phyloP scores from a whole-genome alignment of 2,888 invertebrate genomes.

The Imbricaverruca yamaguchii region DNA sequence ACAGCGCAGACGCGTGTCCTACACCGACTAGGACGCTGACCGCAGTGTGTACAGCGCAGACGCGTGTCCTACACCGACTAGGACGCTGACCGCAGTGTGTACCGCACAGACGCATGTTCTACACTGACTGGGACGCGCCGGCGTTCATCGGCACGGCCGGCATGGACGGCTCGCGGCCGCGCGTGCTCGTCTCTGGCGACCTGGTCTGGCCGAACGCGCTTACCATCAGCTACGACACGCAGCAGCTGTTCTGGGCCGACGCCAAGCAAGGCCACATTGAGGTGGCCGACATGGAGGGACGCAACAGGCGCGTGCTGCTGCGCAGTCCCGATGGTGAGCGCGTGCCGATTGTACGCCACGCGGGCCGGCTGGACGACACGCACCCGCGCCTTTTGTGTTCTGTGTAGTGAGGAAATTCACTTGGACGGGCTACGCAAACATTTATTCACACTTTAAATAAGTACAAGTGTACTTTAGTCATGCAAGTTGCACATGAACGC shows the following conservation, averaged over 20 bases:
- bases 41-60: too few relatives aligned
- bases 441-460: too few relatives aligned
- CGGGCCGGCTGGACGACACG: too few relatives aligned
- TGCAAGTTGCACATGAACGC: too few relatives aligned
- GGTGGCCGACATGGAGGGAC: conserved; percentile 70
- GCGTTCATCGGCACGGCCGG: conserved; percentile 76
- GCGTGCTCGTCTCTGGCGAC: conserved; percentile 57
- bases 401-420: too few relatives aligned
- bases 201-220: conserved; percentile 85
- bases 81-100: too few relatives aligned
- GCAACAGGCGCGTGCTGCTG: conserved; percentile 59
- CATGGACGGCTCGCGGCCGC: conserved; percentile 67
- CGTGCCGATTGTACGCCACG: neutral
- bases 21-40: too few relatives aligned
- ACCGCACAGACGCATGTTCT: conserved; percentile 55
- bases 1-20: too few relatives aligned
- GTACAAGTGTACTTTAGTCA: too few relatives aligned
- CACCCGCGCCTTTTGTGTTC: too few relatives aligned
- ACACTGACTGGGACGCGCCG: conserved; percentile 78
- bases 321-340: conserved; percentile 50
- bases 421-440: too few relatives aligned
- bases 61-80: too few relatives aligned
- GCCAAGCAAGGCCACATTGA: conserved; percentile 79
- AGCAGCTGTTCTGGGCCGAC: conserved; percentile 77
- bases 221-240: conserved; percentile 62